These are phyloP conservation scores for Corticium candelabrum DNA, from an alignment of 37 sponge, comb jelly and placozoan species.

Conservation along the genomic window DNA sequence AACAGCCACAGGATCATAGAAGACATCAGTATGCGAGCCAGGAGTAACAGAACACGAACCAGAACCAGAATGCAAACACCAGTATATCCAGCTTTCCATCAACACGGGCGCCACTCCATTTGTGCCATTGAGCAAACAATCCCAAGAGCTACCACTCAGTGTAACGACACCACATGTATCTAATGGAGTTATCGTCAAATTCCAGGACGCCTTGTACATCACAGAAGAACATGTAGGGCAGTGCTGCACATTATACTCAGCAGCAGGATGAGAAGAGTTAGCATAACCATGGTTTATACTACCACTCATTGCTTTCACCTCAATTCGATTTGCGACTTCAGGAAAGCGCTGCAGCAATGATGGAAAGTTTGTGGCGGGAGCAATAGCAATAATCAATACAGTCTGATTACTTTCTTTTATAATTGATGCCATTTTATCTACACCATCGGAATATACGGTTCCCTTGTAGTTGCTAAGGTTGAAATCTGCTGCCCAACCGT, in stretches of 20 bases:
- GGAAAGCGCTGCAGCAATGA: conserved; percentile 33
- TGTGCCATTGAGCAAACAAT: background rate
- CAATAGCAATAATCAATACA: conserved; percentile 54
- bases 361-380: conserved; percentile 60
- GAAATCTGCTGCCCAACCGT: conserved; percentile 31
- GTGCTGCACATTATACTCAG: conserved; percentile 55
- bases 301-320: conserved; percentile 57
- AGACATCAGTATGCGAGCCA: background rate
- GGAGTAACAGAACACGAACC: background rate
- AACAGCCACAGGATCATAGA: background rate
- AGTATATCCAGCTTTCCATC: background rate
- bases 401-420: conserved; percentile 9
- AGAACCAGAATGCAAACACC: background rate
- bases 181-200: conserved; percentile 47
- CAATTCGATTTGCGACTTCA: conserved; percentile 26
- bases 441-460: conserved; percentile 41
- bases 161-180: conserved; percentile 41
- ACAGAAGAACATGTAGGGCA: conserved; percentile 42
- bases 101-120: background rate
- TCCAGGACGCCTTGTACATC: conserved; percentile 42
- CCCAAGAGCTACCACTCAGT: background rate
- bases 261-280: conserved; percentile 17
- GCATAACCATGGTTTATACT: conserved; percentile 46
- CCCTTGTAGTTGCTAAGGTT: conserved; percentile 40
- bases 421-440: conserved; percentile 42